These are phyloP conservation scores for Xenopus petersii DNA, from an alignment of 2,797 vertebrate species.

Conservation along the genomic window DNA sequence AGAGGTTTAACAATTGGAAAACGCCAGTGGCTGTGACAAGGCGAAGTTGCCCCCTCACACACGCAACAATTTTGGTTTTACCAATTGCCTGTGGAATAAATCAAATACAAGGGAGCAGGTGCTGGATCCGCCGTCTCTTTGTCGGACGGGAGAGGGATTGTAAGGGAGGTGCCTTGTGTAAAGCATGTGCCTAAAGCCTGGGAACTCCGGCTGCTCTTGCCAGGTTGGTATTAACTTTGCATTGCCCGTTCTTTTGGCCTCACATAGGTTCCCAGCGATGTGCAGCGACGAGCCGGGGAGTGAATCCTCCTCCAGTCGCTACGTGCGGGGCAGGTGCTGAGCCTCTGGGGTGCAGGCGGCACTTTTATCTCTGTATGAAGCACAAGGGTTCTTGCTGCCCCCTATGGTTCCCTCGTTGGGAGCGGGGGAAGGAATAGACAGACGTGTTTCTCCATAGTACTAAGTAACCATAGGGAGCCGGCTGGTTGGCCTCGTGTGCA, in stretches of 20 bases:
- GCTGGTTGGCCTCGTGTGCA: too few species aligned
- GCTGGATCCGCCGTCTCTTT: neutral
- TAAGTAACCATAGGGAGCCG: too few species aligned
- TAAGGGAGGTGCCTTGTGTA: conserved; percentile 11
- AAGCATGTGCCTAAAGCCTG: conserved; percentile 1
- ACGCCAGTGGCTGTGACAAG: neutral
- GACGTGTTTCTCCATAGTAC: too few species aligned
- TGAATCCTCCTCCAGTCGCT: too few species aligned
- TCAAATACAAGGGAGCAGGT: conserved; percentile 17
- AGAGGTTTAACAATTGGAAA: neutral
- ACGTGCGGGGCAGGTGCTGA: too few species aligned
- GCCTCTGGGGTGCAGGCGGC: too few species aligned
- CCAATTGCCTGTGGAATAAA: conserved; percentile 23
- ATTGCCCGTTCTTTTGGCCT: neutral
- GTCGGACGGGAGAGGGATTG: neutral
- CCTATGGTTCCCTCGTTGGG: too few species aligned
- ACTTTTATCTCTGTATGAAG: too few species aligned
- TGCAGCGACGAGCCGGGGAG: too few species aligned
- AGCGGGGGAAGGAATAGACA: too few species aligned
- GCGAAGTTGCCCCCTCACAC: neutral
- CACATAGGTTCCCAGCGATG: too few species aligned
- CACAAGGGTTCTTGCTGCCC: too few species aligned
- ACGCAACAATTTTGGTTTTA: neutral
- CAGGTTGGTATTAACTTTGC: conserved; percentile 11
- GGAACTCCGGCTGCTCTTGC: neutral